Conservation (phyloP, 2,888 invertebrate species). For the Drosophila kanekoi region DNA sequence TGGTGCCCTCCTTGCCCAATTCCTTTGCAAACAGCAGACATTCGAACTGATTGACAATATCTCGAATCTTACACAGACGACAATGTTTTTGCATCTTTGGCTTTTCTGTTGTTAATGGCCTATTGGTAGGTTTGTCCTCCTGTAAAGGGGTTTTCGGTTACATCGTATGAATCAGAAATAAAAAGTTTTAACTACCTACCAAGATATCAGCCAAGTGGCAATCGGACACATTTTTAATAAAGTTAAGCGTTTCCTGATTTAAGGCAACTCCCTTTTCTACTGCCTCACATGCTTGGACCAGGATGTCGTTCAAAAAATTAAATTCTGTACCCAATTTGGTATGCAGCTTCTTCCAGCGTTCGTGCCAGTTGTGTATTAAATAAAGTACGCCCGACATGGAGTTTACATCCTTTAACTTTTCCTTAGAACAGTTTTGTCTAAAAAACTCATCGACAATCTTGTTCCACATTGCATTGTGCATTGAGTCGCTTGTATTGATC, state of each 20-base stretch:
- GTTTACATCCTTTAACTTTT: conserved; percentile 47
- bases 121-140: conserved; percentile 39
- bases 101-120: neutral
- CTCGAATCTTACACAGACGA: conserved; percentile 85
- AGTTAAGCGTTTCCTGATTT: conserved; percentile 33
- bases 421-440: conserved; percentile 36
- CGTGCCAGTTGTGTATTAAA: conserved; percentile 76
- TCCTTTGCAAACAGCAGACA: conserved; percentile 86
- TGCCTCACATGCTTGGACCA: conserved; percentile 54
- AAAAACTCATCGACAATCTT: conserved; percentile 77
- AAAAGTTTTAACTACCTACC: conserved; percentile 45
- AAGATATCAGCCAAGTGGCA: conserved; percentile 83
- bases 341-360: conserved; percentile 55
- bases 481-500: conserved; percentile 32
- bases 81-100: conserved; percentile 59
- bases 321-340: conserved; percentile 62
- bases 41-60: conserved; percentile 86
- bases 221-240: conserved; percentile 79
- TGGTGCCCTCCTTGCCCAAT: conserved; percentile 84
- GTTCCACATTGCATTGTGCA: conserved; percentile 59
- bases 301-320: conserved; percentile 64
- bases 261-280: conserved; percentile 27
- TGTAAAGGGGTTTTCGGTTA: conserved; percentile 5
- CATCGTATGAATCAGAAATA: neutral
- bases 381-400: conserved; percentile 61